Evolutionary conservation across 37 sponge, comb jelly and placozoan species (phyloP).

Genomic region (Halisarca cf. caerulea): DNA sequence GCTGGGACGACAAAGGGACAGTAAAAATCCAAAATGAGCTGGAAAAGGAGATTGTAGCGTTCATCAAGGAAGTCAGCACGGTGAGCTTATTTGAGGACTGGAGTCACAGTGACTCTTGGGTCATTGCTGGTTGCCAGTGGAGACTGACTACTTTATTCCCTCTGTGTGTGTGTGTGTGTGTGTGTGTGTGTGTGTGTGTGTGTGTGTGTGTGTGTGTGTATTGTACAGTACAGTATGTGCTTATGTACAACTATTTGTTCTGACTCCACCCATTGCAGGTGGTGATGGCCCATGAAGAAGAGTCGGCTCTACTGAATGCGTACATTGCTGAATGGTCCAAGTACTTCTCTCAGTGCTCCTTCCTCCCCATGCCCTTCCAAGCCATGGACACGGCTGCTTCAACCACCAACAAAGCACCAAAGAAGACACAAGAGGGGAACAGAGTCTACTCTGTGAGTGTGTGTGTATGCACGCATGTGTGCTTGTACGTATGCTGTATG

Average conservation of each 20-base stretch:
- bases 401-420: constrained; percentile 46
- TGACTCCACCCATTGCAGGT: constrained; percentile 45
- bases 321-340: constrained; percentile 89
- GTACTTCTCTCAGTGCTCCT: constrained; percentile 87
- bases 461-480: no score
- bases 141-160: no score
- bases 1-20: constrained; percentile 91
- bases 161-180: constrained; percentile 11
- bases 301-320: constrained; percentile 77
- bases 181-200: neutral
- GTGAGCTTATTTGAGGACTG: constrained; percentile 28
- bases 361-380: constrained; percentile 86
- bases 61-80: constrained; percentile 56
- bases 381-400: constrained; percentile 69
- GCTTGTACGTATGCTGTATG: no score
- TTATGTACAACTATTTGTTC: neutral
- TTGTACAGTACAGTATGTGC: neutral
- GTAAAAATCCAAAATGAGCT: constrained; percentile 74
- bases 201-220: neutral
- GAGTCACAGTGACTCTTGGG: neutral
- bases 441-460: constrained; percentile 63
- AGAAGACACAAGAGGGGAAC: constrained; percentile 73
- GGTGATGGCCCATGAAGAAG: constrained; percentile 73
- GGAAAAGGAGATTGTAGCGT: constrained; percentile 53
- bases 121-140: neutral